These are phyloP conservation scores for Phengaris alcon DNA, from an alignment of 2,888 invertebrate genomes.

Conservation along the genomic window DNA sequence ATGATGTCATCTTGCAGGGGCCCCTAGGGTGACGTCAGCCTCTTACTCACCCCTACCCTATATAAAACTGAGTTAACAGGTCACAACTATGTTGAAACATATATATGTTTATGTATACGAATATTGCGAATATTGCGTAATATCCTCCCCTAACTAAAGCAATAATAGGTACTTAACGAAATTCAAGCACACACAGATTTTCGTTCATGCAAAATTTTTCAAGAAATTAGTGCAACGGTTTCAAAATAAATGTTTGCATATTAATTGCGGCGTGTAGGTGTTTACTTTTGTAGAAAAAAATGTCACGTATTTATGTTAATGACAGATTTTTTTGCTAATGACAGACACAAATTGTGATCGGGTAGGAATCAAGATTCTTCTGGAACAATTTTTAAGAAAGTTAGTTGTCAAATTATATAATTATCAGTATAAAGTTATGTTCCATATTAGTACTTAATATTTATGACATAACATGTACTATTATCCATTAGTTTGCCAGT, in stretches of 20 bases:
- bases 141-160: background rate
- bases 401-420: no score
- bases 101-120: slow-evolving; percentile 8
- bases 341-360: no score
- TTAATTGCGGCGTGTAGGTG: background rate
- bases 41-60: slow-evolving; percentile 44
- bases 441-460: no score
- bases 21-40: slow-evolving; percentile 57
- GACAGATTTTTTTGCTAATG: no score
- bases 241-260: background rate
- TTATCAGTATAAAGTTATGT: no score
- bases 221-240: background rate
- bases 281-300: no score
- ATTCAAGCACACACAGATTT: background rate
- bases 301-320: no score
- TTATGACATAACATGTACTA: no score
- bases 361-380: no score
- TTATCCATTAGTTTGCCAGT: no score
- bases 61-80: slow-evolving; percentile 62
- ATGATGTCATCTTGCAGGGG: slow-evolving; percentile 67
- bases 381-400: no score
- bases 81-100: slow-evolving; percentile 49
- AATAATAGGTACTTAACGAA: background rate
- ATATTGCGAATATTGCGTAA: slow-evolving; percentile 24
- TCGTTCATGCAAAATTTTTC: background rate